Evolutionary conservation across 2,888 invertebrate species (phyloP).

Genomic region (Prosapia bicincta): DNA sequence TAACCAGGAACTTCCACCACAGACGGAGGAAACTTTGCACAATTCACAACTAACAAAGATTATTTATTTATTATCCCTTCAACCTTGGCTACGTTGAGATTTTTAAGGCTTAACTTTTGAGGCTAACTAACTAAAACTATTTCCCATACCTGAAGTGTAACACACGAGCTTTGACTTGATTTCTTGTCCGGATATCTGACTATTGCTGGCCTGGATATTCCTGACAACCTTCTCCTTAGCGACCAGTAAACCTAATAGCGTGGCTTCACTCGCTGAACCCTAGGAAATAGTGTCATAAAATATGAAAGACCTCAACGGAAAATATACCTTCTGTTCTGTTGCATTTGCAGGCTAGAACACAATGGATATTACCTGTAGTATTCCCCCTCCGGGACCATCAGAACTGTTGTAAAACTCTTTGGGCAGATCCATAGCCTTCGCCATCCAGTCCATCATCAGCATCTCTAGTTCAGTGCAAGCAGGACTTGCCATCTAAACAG

Average conservation of each 20-base stretch:
- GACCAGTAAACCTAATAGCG: conserved; percentile 74
- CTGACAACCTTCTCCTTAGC: conserved; percentile 68
- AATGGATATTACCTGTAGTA: conserved; percentile 77
- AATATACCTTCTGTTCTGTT: too few relatives aligned
- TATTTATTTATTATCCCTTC: too few relatives aligned
- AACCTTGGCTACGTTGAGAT: too few relatives aligned
- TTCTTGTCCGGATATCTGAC: conserved; percentile 58
- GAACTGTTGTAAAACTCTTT: conserved; percentile 74
- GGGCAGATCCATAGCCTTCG: conserved; percentile 78
- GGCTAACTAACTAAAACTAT: too few relatives aligned
- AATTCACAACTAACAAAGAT: too few relatives aligned
- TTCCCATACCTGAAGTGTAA: conserved; percentile 71
- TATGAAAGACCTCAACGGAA: too few relatives aligned
- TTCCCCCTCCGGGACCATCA: conserved; percentile 76
- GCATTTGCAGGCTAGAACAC: too few relatives aligned
- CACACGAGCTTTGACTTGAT: conserved; percentile 70
- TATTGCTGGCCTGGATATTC: conserved; percentile 52
- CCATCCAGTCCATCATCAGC: conserved; percentile 90
- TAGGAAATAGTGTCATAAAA: conserved; percentile 42
- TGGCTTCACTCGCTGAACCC: conserved; percentile 90
- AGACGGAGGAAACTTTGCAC: too few relatives aligned
- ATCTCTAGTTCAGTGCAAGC: conserved; percentile 92
- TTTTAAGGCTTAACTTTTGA: too few relatives aligned
- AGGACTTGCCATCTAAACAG: conserved; percentile 73
- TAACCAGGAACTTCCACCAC: too few relatives aligned